Conservation (phyloP, 2,113 vertebrate genomes). For the Malaclemys terrapin region DNA sequence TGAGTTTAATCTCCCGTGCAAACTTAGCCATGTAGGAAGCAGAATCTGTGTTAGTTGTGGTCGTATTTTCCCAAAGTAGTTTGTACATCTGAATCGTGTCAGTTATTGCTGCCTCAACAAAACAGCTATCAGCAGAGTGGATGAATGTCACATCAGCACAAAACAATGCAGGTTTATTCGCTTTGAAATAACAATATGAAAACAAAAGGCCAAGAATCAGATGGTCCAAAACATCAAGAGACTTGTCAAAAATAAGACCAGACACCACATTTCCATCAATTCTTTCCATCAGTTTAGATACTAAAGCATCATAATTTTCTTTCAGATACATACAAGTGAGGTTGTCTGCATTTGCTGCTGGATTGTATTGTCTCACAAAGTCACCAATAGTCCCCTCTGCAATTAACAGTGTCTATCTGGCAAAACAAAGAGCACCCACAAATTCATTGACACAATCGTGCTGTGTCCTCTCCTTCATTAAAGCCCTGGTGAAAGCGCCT, state of each 20-base stretch:
- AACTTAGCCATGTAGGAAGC: not conserved
- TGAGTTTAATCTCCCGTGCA: not conserved
- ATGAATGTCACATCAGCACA: not conserved
- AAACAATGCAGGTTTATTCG: not conserved
- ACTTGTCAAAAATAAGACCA: not conserved
- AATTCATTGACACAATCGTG: not conserved
- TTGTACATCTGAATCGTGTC: not conserved
- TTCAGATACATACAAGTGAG: not conserved
- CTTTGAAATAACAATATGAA: not conserved
- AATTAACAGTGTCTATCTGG: not conserved
- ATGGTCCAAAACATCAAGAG: not conserved
- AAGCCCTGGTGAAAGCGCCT: not conserved
- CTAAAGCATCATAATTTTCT: not conserved
- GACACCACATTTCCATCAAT: not conserved
- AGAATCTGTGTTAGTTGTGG: not conserved
- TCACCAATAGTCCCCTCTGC: not conserved
- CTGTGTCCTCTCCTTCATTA: not conserved
- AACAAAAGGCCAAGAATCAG: not conserved
- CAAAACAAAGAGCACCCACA: not conserved
- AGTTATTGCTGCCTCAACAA: not conserved
- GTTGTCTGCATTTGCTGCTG: not conserved
- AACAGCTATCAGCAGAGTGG: not conserved
- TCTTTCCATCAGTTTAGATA: not conserved
- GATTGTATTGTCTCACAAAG: not conserved
- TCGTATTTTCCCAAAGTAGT: not conserved